Base-by-base conservation (phyloP, 2,888 invertebrate genomes). In the Drosophila borealis region DNA sequence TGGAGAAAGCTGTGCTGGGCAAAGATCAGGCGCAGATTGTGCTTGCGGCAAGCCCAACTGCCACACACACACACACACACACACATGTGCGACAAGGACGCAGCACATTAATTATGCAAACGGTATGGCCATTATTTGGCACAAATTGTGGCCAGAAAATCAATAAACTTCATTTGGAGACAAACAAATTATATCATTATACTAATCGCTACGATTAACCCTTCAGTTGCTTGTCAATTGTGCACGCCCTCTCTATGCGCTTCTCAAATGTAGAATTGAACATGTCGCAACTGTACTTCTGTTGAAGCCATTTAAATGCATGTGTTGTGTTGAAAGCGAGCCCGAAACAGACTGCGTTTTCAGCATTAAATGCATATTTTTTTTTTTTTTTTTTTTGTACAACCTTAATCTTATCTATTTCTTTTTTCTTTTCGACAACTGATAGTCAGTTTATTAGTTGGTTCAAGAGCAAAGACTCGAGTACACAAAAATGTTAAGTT, bases 1-100 rank as follows among this genome's bases (percentile, higher is more conserved):
- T 33, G 72, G 76, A 55, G 72, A 69, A 74, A 73, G 69, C 57
- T 39, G 8, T 11, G 34, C 59, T 41, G 51, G 49, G 33, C 50
- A 51, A 36, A 64, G 55, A 64, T 64, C 70, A 64, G 34, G 36
- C 25, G 29, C 44, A 51, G 34, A 51, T 63, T 37, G 9, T 11
- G 34, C 34, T 59, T 36, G n/a, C 17, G 4, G 17, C 17, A 55
- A 36, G 36, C 44, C 34, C 14, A 21, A 36, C 14, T 53, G 41
- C 6, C 21, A 33, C 46, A 55, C 19, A 21, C 21, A 21, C 41
- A 29, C 29, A 29, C 25, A 39, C 19, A 9, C 11, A 8, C 5
- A 13, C 13, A 19, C 19, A 42, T 14, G 13, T 2, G 39, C 14
- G 39, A 9, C 56, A 70, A 69, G 70, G 70, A 44, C 70, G 39